A percentile compares a stretch with the other conserved stretches of the same genome.
phyloP scores from a whole-genome alignment of 2,113 vertebrate species.

The Pavo muticus region DNA sequence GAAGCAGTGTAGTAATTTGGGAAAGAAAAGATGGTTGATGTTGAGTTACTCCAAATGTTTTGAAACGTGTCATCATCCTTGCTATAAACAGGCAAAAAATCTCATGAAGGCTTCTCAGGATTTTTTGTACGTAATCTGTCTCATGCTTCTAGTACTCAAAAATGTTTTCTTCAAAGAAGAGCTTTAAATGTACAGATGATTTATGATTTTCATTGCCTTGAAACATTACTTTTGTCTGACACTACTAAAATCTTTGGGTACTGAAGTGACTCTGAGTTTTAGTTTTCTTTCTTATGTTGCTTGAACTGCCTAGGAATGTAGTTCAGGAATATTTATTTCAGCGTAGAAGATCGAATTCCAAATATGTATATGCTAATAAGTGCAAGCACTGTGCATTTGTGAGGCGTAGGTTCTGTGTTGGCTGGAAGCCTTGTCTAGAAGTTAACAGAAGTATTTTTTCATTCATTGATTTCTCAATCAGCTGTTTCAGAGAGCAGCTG shows the following conservation, averaged over 20 bases:
- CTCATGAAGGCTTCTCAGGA: neutral
- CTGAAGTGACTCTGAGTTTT: neutral
- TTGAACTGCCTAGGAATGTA: neutral
- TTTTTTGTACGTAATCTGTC: slow-evolving; percentile 12
- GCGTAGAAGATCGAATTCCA: neutral
- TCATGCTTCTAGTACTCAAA: neutral
- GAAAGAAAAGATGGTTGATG: slow-evolving; percentile 33
- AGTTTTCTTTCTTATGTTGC: neutral
- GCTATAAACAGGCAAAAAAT: neutral
- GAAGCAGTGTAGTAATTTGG: slow-evolving; percentile 37
- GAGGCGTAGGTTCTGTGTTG: neutral
- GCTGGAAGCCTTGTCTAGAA: neutral
- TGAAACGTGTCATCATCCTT: slow-evolving; percentile 55
- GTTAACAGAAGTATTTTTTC: neutral
- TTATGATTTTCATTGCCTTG: neutral
- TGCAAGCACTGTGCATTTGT: neutral
- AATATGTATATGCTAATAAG: neutral
- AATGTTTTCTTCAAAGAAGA: neutral
- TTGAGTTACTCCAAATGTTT: slow-evolving; percentile 55
- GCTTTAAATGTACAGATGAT: neutral
- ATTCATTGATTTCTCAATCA: neutral
- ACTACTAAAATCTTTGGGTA: neutral
- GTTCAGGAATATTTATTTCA: neutral
- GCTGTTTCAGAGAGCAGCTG: neutral
- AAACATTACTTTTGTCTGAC: neutral